Conservation (phyloP, 1,140 invertebrate species). For the Notospermus geniculatus region DNA sequence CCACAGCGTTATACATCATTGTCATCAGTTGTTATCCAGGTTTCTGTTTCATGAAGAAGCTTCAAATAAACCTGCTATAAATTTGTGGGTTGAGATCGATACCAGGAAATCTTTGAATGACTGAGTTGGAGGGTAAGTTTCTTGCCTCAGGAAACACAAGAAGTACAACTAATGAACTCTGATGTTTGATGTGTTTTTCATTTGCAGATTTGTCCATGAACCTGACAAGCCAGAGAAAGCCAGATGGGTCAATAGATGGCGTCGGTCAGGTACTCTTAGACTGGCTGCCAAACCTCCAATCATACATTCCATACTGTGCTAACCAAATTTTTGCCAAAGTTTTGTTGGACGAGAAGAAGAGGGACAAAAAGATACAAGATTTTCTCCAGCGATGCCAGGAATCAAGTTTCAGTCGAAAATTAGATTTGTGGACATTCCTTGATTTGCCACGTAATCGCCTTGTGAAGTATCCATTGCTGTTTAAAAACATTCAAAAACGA, state of each 20-base stretch:
- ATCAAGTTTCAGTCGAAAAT: conserved; percentile 58
- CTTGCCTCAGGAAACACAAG: too few species aligned
- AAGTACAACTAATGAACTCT: too few species aligned
- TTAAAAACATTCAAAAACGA: conserved; percentile 60
- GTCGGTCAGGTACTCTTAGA: conserved; percentile 58
- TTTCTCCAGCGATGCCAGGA: conserved; percentile 60
- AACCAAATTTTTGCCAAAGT: conserved; percentile 61
- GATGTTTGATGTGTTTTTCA: too few species aligned
- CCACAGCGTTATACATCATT: background rate
- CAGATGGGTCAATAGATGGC: conserved; percentile 57
- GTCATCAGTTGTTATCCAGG: background rate
- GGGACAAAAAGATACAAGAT: conserved; percentile 60
- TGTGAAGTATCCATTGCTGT: conserved; percentile 62
- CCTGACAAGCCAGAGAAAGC: conserved; percentile 53
- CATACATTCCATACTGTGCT: conserved; percentile 60
- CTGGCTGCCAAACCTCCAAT: conserved; percentile 56
- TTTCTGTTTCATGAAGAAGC: conserved; percentile 28
- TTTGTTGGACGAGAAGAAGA: conserved; percentile 59
- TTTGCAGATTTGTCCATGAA: conserved; percentile 56
- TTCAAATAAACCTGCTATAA: background rate
- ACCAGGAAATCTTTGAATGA: too few species aligned
- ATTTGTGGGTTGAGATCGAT: background rate
- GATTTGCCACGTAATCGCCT: conserved; percentile 60
- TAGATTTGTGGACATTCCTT: conserved; percentile 58
- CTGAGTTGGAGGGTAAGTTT: too few species aligned